Percentiles rank a stretch among this genome's conserved stretches.
Conservation (phyloP, 1,140 invertebrate genomes). For the Nebria ingens region DNA sequence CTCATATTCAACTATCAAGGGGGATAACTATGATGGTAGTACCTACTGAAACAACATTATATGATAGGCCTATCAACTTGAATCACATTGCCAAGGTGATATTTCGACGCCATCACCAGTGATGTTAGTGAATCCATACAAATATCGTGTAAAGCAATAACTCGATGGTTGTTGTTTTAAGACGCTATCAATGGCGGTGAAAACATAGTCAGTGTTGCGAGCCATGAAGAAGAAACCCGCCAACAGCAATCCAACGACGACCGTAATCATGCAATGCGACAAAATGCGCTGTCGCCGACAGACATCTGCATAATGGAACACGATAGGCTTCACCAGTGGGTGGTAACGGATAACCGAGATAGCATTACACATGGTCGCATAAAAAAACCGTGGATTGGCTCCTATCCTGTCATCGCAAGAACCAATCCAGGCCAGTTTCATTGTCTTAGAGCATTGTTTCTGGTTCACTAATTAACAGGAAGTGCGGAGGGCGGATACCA, state of each 20-base stretch:
- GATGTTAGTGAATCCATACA: no score
- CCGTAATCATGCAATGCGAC: neutral
- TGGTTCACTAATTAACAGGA: constrained; percentile 7
- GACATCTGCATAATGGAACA: constrained; percentile 5
- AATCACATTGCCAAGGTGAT: no score
- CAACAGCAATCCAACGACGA: neutral
- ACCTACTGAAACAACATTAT: no score
- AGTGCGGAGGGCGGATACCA: neutral
- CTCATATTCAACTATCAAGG: neutral
- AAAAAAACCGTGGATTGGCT: constrained; percentile 8
- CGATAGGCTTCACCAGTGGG: neutral
- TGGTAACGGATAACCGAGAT: neutral
- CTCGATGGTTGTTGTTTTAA: no score
- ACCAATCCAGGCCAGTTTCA: neutral
- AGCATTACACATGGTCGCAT: neutral
- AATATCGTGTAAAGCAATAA: no score
- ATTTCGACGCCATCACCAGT: no score
- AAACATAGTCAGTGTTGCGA: no score
- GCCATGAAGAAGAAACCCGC: neutral
- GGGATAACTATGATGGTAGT: no score
- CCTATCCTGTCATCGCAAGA: neutral
- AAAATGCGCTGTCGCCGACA: neutral
- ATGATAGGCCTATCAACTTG: no score
- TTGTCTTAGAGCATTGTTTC: neutral
- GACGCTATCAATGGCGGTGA: no score